Percentiles rank a stretch among this genome's conserved stretches.
Conservation (phyloP, 2,888 invertebrate species). For the Eueremaeus valkanovi region DNA sequence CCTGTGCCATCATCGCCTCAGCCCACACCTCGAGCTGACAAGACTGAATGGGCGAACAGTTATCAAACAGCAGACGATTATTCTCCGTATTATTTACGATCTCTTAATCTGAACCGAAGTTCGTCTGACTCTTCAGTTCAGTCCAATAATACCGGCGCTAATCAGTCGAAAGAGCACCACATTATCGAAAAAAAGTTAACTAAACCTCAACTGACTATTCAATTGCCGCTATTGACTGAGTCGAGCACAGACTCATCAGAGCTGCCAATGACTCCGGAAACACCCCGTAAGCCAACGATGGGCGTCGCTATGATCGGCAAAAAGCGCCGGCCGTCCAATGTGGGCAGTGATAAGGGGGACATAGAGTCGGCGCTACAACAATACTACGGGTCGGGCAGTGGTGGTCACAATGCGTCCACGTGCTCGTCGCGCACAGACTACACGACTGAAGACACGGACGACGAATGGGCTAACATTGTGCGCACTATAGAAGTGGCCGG, state of each 20-base stretch:
- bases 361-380: slow-evolving; percentile 27
- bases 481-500: background rate
- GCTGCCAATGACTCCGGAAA: slow-evolving; percentile 41
- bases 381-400: background rate
- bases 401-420: background rate
- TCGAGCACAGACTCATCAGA: slow-evolving; percentile 37
- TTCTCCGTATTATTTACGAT: slow-evolving; percentile 38
- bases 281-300: slow-evolving; percentile 50
- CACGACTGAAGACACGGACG: slow-evolving; percentile 7
- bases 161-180: slow-evolving; percentile 36
- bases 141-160: slow-evolving; percentile 39
- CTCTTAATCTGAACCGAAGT: slow-evolving; percentile 43
- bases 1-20: background rate
- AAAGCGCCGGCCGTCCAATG: slow-evolving; percentile 48
- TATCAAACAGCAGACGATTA: slow-evolving; percentile 29
- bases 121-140: slow-evolving; percentile 42
- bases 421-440: background rate
- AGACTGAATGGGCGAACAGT: background rate
- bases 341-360: slow-evolving; percentile 43
- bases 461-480: slow-evolving; percentile 4
- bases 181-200: slow-evolving; percentile 41
- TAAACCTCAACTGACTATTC: slow-evolving; percentile 44
- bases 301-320: slow-evolving; percentile 53
- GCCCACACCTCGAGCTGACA: slow-evolving; percentile 34
- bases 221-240: slow-evolving; percentile 43